Percentiles rank a stretch among this genome's conserved stretches.
These are phyloP conservation scores for Arrhamphus sclerolepis DNA, from an alignment of 2,797 vertebrate species.

Conservation along the genomic window DNA sequence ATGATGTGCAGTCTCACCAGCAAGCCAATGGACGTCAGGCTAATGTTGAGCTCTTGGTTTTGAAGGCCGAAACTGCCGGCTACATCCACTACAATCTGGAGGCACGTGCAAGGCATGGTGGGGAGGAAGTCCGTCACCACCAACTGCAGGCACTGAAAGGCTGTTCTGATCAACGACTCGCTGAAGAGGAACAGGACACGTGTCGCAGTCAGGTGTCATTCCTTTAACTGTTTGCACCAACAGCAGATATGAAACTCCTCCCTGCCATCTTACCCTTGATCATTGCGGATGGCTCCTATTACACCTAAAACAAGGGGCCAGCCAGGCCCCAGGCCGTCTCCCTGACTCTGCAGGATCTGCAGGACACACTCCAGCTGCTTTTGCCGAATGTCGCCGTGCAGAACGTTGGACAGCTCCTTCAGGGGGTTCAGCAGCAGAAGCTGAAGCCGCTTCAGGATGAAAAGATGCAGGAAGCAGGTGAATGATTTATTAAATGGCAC, in stretches of 20 bases:
- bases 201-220: not conserved
- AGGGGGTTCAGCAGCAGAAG: constrained; percentile 94
- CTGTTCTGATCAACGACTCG: constrained; percentile 96
- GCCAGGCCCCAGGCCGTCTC: constrained; percentile 94
- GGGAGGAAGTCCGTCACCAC: constrained; percentile 99
- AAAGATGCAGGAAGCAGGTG: constrained; percentile 10
- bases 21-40: constrained; percentile 97
- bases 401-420: constrained; percentile 94
- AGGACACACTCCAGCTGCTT: constrained; percentile 97
- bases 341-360: constrained; percentile 97
- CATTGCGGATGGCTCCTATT: constrained; percentile 97
- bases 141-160: constrained; percentile 99
- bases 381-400: constrained; percentile 95
- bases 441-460: constrained; percentile 88
- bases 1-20: constrained; percentile 81
- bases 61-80: constrained; percentile 98
- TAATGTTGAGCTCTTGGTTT: constrained; percentile 99
- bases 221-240: not conserved
- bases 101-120: constrained; percentile 97
- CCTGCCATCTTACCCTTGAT: constrained; percentile 90
- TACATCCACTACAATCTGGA: constrained; percentile 98
- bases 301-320: constrained; percentile 98
- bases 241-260: not conserved
- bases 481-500: not conserved
- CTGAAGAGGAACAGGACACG: constrained; percentile 62